Evolutionary conservation across 2,797 vertebrate genomes (phyloP), one percentile per base, ranked within the genome.

Genomic region (Sebastes hubbsi): DNA sequence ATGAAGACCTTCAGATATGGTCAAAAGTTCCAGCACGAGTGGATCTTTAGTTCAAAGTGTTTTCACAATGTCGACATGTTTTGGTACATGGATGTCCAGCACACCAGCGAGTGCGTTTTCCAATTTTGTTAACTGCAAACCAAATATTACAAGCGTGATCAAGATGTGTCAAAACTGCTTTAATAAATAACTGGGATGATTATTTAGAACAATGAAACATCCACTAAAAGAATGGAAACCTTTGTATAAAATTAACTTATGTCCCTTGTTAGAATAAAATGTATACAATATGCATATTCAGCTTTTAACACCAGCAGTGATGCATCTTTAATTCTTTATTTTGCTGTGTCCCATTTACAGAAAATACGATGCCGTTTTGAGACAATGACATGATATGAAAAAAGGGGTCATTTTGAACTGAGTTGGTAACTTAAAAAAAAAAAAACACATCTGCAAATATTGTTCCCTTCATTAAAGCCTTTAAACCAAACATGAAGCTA

Each of bases 401-500:
- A 67, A 87, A 75, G 56, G 81, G 83, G 90, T 89, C 88, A 92
- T 91, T 93, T 91, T 89, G 80, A 88, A 92, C 87, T 52, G 85
- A 94, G 88, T 85, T 90, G 92, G 91, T 92, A 95, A 93, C 94
- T 94, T 87, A 65, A 90, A 90, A 80, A 65, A 90, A n/a, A 64
- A 78, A 59, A 30, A 34, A 85, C 38, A 54, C 49, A 79, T 59
- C 49, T 78, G 70, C 86, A 91, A 91, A 91, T 91, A 96, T 95
- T 96, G 96, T 97, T 97, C 97, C 97, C 97, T 97, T 98, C 95
- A 96, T 94, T 93, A 91, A 97, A 95, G 96, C 95, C 94, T 96
- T 94, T 91, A 94, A 96, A 96, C 91, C 94, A 96, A 91, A 95
- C 78, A 95, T 81, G 84, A 95, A 94, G 91, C 88, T 69, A 86